Evolutionary conservation across 2,888 invertebrate species (phyloP), one percentile per base, ranked within the genome.

Genomic region (Andrena marginata): DNA sequence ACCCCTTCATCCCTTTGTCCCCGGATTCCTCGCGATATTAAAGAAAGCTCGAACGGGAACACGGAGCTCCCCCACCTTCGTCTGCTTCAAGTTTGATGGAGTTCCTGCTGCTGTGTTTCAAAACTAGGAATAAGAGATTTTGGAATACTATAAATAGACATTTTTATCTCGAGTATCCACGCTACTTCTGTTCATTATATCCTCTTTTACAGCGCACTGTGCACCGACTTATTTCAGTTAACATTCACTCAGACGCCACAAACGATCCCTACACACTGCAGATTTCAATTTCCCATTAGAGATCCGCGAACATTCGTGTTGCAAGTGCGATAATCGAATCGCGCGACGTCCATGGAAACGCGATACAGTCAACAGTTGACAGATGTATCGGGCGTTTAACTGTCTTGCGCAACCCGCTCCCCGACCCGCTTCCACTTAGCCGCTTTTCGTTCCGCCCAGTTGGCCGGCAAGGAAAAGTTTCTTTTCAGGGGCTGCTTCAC

Each of bases 381-480:
- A 73, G 72, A 73, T 73, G 75, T 75, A 81, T 35, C 54, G 75
- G 71, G 70, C 70, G 75, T 82, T 42, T 81, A 81, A 75, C 81
- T 75, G 65, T 69, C 81, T 80, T 82, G 70, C 56, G 33, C 73
- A 73, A 62, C 42, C 5, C 42, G 49, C 13, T n/a, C 31, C 20
- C 10, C 60, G 23, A n/a, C 6, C 60, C 35, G 35, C 63, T 59
- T 63, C 62, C 75, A 20, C 49, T 75, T 56, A 33, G 26, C 75
- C 65, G 29, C 67, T 63, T 75, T 81, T 63, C 67, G 68, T 78
- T 77, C 70, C 70, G 35, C 75, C 42, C 72, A 42, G 65, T 80
- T 75, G 31, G 75, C 20, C 31, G 29, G 42, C 49, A 80, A 80
- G 73, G 80, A 42, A 48, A 81, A 80, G 69, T 81, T 80, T 70